Evolutionary conservation across 2,888 invertebrate genomes (phyloP).

Genomic region (Melanchra persicariae): DNA sequence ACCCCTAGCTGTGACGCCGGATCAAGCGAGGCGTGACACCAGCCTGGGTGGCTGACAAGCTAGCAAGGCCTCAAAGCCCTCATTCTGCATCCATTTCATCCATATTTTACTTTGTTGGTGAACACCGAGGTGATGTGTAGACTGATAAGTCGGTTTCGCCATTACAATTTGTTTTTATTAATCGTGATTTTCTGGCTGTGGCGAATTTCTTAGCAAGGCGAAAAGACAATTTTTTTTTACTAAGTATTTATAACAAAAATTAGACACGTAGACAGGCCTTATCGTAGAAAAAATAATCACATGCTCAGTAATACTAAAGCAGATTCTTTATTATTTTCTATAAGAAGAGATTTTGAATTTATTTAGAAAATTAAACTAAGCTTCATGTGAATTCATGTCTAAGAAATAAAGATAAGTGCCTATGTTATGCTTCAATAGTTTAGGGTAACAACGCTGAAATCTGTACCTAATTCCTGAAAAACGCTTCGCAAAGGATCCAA

Average conservation of each 20-base stretch:
- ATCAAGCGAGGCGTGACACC: slow-evolving; percentile 27
- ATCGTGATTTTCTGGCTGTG: too few species aligned
- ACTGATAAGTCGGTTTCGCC: neutral
- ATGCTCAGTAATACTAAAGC: too few species aligned
- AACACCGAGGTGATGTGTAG: neutral
- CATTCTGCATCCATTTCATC: slow-evolving; percentile 19
- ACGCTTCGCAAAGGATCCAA: neutral
- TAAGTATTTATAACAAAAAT: neutral
- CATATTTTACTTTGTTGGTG: slow-evolving; percentile 23
- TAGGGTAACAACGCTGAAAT: neutral
- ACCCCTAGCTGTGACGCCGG: slow-evolving; percentile 18
- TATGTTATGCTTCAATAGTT: neutral
- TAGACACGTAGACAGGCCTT: neutral
- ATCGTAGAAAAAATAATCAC: neutral
- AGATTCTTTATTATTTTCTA: too few species aligned
- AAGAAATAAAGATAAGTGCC: too few species aligned
- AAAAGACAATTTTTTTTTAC: too few species aligned
- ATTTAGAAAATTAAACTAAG: too few species aligned
- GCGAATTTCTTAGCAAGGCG: too few species aligned
- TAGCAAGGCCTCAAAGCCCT: slow-evolving; percentile 23
- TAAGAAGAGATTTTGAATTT: too few species aligned
- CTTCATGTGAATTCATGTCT: too few species aligned
- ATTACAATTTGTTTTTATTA: too few species aligned
- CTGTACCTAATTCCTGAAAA: neutral
- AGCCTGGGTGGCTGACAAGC: slow-evolving; percentile 10